Percentiles rank a stretch among this genome's conserved stretches.
Conservation (phyloP, 2,888 invertebrate genomes). For the Polyploca ridens region DNA sequence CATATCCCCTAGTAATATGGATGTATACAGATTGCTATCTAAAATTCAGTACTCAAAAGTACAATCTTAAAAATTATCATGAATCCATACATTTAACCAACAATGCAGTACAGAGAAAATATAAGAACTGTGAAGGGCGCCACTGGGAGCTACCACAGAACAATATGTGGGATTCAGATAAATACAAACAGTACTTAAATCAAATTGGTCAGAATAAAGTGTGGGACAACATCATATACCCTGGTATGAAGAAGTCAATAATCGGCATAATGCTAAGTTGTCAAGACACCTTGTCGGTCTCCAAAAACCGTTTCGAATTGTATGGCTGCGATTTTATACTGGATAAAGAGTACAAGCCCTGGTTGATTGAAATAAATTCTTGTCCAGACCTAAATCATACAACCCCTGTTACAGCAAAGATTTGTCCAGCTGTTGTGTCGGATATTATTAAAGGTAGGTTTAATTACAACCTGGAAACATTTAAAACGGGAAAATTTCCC, state of each 20-base stretch:
- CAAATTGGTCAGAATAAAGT: constrained; percentile 83
- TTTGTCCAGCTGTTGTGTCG: constrained; percentile 92
- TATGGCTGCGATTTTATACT: constrained; percentile 97
- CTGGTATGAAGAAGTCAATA: constrained; percentile 93
- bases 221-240: constrained; percentile 91
- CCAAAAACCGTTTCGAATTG: constrained; percentile 92
- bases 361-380: constrained; percentile 97
- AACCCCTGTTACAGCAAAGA: constrained; percentile 91
- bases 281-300: constrained; percentile 88
- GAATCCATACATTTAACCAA: constrained; percentile 95
- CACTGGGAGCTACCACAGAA: constrained; percentile 87
- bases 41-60: constrained; percentile 93
- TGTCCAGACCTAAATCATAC: constrained; percentile 93
- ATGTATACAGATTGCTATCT: constrained; percentile 94
- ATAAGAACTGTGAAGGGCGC: constrained; percentile 79
- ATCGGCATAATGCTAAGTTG: constrained; percentile 92
- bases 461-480: not conserved
- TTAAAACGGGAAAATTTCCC: not conserved
- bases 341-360: constrained; percentile 92
- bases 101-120: constrained; percentile 93
- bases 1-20: constrained; percentile 92
- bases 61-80: constrained; percentile 90
- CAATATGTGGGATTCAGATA: constrained; percentile 94
- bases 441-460: constrained; percentile 93
- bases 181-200: constrained; percentile 87